Percentiles rank a stretch among this genome's conserved stretches.
phyloP scores from a whole-genome alignment of 2,888 invertebrate species.

The Marasmarcha lunaedactyla region DNA sequence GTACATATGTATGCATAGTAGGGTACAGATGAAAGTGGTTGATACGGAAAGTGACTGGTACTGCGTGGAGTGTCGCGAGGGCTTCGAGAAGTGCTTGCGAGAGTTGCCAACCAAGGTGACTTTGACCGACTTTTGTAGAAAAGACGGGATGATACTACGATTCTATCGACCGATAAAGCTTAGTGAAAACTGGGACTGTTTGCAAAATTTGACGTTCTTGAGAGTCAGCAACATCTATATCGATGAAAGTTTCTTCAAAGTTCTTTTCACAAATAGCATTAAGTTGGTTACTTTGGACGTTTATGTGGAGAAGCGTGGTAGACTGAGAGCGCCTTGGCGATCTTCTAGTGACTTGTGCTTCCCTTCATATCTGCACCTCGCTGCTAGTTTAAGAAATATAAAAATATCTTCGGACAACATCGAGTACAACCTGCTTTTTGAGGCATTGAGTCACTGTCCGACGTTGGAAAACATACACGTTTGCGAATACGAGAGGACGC shows the following conservation, averaged over 20 bases:
- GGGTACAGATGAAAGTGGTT: slow-evolving; percentile 20
- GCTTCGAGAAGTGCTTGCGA: slow-evolving; percentile 20
- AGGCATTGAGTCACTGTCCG: slow-evolving; percentile 21
- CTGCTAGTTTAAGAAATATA: slow-evolving; percentile 24
- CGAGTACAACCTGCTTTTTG: slow-evolving; percentile 25
- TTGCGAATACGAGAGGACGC: slow-evolving; percentile 24
- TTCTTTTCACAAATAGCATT: slow-evolving; percentile 22
- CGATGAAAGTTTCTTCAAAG: slow-evolving; percentile 21
- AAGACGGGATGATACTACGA: slow-evolving; percentile 19
- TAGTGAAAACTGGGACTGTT: slow-evolving; percentile 15
- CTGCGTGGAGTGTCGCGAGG: slow-evolving; percentile 27
- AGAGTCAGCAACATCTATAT: slow-evolving; percentile 25
- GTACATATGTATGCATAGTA: slow-evolving; percentile 26
- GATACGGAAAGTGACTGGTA: slow-evolving; percentile 25
- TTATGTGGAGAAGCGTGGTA: slow-evolving; percentile 21
- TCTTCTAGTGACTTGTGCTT: slow-evolving; percentile 19
- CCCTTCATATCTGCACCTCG: slow-evolving; percentile 19
- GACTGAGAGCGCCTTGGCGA: slow-evolving; percentile 14
- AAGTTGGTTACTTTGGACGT: slow-evolving; percentile 26
- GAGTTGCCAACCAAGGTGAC: slow-evolving; percentile 25
- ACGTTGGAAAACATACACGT: slow-evolving; percentile 29
- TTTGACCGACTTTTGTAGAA: slow-evolving; percentile 27
- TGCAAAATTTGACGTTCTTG: slow-evolving; percentile 23
- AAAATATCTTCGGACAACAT: slow-evolving; percentile 26
- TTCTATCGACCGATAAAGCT: slow-evolving; percentile 20